phyloP scores from a whole-genome alignment of 2,888 invertebrate species.

The Ecdyonurus torrentis region DNA sequence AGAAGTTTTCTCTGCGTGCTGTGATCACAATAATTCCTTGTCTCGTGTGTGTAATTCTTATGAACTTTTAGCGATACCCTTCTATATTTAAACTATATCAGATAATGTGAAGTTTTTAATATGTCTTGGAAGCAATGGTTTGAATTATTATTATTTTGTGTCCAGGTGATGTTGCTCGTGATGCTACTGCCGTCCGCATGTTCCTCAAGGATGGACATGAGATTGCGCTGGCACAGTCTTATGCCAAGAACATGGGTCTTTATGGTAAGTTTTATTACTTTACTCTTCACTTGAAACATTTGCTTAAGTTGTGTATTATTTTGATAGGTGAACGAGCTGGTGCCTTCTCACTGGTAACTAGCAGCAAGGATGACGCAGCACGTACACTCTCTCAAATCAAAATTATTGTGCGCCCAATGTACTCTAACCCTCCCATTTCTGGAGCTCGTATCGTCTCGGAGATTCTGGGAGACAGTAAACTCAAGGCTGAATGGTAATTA shows the following conservation, averaged over 20 bases:
- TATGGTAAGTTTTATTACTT: conserved; percentile 40
- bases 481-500: conserved; percentile 55
- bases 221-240: conserved; percentile 80
- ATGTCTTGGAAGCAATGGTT: no score
- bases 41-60: no score
- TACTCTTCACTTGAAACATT: background rate
- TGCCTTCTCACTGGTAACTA: conserved; percentile 63
- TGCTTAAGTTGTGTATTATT: background rate
- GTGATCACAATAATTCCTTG: no score
- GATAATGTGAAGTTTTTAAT: no score
- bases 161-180: conserved; percentile 59
- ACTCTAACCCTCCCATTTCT: conserved; percentile 92
- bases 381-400: conserved; percentile 85
- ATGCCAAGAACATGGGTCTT: conserved; percentile 93
- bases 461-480: conserved; percentile 54
- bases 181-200: conserved; percentile 73
- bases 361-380: conserved; percentile 60
- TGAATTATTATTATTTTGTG: conserved; percentile 18
- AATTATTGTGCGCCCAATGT: conserved; percentile 87
- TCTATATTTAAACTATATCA: no score
- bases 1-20: no score
- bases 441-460: conserved; percentile 80
- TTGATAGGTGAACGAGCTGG: conserved; percentile 76
- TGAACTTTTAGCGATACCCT: no score
- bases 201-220: conserved; percentile 81